A percentile compares a stretch with the other conserved stretches of the same genome.
These are phyloP conservation scores for Aphaenogaster floridana DNA, from an alignment of 1,140 invertebrate genomes.

Conservation along the genomic window DNA sequence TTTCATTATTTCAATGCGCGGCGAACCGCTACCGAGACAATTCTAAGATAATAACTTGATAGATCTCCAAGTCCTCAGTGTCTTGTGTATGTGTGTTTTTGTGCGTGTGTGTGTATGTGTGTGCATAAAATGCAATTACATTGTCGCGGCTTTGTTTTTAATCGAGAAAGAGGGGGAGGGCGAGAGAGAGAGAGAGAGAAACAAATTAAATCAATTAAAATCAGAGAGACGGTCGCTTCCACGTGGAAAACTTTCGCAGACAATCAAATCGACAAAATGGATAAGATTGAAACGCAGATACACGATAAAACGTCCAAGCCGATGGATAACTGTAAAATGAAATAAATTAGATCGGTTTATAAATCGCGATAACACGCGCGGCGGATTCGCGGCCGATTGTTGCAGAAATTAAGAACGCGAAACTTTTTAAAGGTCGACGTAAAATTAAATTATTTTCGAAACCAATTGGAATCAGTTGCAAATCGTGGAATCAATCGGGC, in stretches of 20 bases:
- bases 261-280: not conserved
- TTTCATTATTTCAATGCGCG: constrained; percentile 72
- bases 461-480: not conserved
- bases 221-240: not conserved
- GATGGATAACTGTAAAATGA: constrained; percentile 11
- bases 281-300: not conserved
- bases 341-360: not conserved
- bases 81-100: not conserved
- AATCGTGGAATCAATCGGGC: too few relatives aligned
- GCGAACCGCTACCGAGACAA: constrained; percentile 63
- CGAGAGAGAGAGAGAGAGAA: constrained; percentile 17
- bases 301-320: constrained; percentile 13
- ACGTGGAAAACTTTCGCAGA: not conserved
- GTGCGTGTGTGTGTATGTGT: not conserved
- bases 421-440: not conserved
- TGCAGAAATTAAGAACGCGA: not conserved
- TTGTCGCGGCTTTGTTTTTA: constrained; percentile 9
- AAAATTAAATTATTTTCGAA: not conserved
- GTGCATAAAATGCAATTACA: constrained; percentile 62
- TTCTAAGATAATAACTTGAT: constrained; percentile 66
- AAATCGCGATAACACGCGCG: not conserved
- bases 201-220: constrained; percentile 13
- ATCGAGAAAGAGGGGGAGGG: not conserved
- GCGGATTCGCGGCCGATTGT: not conserved
- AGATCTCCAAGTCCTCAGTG: constrained; percentile 49